These are phyloP conservation scores for Saccopteryx leptura DNA, from an alignment of 2,113 vertebrate species.

Conservation along the genomic window DNA sequence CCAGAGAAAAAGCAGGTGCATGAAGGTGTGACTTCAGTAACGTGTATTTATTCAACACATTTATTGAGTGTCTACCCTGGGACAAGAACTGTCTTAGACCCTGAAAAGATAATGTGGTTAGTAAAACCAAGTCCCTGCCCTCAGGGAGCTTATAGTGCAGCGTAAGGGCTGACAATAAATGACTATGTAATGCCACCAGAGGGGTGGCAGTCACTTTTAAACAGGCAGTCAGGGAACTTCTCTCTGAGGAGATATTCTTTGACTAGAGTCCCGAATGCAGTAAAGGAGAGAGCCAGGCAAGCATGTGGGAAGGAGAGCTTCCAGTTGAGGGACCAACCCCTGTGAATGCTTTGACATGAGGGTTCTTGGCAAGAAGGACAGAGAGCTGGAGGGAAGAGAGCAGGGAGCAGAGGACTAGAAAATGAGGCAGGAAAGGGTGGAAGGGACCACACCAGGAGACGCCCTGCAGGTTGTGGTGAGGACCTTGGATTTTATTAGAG, in stretches of 20 bases:
- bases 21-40: neutral
- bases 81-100: no score
- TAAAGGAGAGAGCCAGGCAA: neutral
- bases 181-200: neutral
- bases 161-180: neutral
- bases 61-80: neutral
- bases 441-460: neutral
- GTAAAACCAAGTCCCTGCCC: neutral
- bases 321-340: neutral
- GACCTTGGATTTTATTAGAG: neutral
- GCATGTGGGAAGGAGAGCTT: neutral
- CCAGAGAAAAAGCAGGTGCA: neutral
- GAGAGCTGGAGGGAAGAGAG: neutral
- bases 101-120: neutral
- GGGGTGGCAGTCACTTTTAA: neutral
- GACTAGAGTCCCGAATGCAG: neutral
- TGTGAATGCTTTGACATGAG: neutral
- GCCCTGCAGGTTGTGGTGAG: neutral
- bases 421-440: neutral
- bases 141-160: neutral
- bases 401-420: neutral
- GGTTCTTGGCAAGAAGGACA: neutral
- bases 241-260: neutral
- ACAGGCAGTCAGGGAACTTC: neutral
- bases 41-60: neutral